phyloP scores from a whole-genome alignment of 2,888 invertebrate genomes.

The Carabus problematicus region DNA sequence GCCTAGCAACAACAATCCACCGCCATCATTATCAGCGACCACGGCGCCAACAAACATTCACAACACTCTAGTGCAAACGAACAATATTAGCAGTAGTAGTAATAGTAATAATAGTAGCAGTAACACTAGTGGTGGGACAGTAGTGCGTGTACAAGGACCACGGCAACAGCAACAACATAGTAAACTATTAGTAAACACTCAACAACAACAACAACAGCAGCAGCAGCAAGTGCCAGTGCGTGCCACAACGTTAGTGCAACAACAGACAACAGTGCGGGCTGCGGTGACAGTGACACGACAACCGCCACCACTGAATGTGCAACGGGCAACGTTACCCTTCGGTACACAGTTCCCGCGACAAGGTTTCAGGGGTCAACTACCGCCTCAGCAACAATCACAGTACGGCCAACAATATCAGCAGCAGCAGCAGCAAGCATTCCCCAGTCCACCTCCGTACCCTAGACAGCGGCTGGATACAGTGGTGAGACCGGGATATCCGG shows the following conservation, averaged over 20 bases:
- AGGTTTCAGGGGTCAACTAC: conserved; percentile 42
- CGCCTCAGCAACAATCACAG: conserved; percentile 36
- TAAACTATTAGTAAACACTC: no score
- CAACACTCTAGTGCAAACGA: no score
- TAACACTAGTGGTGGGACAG: conserved; percentile 14
- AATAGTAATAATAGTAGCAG: no score
- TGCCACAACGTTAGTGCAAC: conserved; percentile 13
- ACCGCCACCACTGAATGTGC: conserved; percentile 19
- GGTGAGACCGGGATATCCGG: conserved; percentile 45
- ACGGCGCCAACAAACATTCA: conserved; percentile 10
- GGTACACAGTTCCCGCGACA: conserved; percentile 47
- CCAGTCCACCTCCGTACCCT: conserved; percentile 50
- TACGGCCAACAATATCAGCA: conserved; percentile 2
- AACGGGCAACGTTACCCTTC: not conserved
- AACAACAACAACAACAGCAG: conserved; percentile 16
- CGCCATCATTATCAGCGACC: conserved; percentile 17
- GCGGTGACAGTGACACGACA: conserved; percentile 17
- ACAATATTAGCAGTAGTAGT: no score
- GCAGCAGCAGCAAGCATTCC: conserved; percentile 39
- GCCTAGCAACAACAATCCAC: conserved; percentile 34
- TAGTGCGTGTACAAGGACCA: conserved; percentile 15
- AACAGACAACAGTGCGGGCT: conserved; percentile 24
- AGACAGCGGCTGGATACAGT: conserved; percentile 38
- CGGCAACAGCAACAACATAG: conserved; percentile 16
- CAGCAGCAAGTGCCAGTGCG: conserved; percentile 31